Base-by-base conservation (phyloP, 2,113 vertebrate species). In the Stictonetta naevosa region DNA sequence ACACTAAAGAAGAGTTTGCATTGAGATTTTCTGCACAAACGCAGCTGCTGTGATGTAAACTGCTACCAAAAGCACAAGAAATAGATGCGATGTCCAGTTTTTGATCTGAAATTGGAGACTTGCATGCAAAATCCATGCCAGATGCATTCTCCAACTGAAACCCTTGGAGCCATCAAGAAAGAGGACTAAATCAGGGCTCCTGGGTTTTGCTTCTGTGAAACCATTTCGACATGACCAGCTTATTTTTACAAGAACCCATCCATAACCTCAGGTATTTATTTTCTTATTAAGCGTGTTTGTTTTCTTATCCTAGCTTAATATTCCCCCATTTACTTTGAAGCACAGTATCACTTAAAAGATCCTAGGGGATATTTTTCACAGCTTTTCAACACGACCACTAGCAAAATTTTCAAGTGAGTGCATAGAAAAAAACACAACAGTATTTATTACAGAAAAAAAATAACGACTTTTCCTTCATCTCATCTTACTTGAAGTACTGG, bases 261-360 rank as follows among this genome's bases (percentile, higher is more conserved):
- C 33, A 6, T 4, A 55, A 34, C 38, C 46, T 56, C 19, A 25
- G 1, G 1, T 2, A 16, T 15, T 0, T 14, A 5, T 63, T 50
- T 76, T 52, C 29, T 46, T n/a, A 76, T 34, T 33, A 55, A 75
- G 31, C 0, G 2, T 2, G 20, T 15, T 0, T 21, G 5, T 63
- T 50, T 83, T 59, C 29, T 38, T n/a, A 76, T 23, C 23, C 75
- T 14, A n/a, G 40, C 31, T 42, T 67, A 68, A 38, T 29, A 14
- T 48, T 40, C 29, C 55, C 68, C 29, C 42, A 2, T 33, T 63
- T 56, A 31, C 46, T 69, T 63, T 48, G 56, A 22, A 23, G 48
- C n/a, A 26, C 56, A 48, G 19, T 21, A 12, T 33, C 56, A 7
- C 25, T 22, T 3, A 0, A 7, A 34, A 74, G 53, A 48, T 33